Evolutionary conservation across 2,113 vertebrate species (phyloP), one percentile per base, ranked within the genome.

Genomic region (Todiramphus saurophagus): DNA sequence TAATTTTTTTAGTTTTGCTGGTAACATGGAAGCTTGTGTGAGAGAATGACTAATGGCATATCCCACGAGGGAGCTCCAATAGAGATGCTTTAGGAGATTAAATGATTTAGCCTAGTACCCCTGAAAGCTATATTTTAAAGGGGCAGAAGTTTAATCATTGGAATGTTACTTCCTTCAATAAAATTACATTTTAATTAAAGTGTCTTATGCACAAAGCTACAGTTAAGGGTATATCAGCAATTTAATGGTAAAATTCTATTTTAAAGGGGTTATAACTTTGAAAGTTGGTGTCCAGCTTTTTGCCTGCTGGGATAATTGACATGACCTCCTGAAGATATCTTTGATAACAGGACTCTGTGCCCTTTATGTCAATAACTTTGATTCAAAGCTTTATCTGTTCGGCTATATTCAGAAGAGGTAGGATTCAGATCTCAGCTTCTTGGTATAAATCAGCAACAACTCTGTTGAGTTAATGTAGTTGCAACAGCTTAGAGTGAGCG

Each of bases 151-250:
- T 97, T 97, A 97, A 97, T 93, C 84, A 94, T n/a, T 93, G 60
- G 44, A 85, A 93, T 90, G 67, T 53, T 90, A 73, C 73, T 72
- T 70, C 59, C 44, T 95, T 97, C 90, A 93, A 89, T 95, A 93
- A 96, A 97, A 94, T 73, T 83, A 85, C 79, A 87, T 96, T 97
- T 96, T 96, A 95, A 96, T 95, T 96, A 96, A 96, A 76, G 27
- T 69, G 55, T 79, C 82, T 96, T 35, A 77, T 96, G 97, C 70
- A 95, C 72, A 97, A 96, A 95, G 68, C 82, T 90, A 73, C 83
- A 80, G 41, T 87, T 96, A 95, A 87, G 64, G 19, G 50, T 85
- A 46, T 82, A 95, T 75, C 80, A 94, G 66, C 66, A 96, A 91
- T 92, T 97, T 93, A 5, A 67, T 28, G 18, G 72, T 70, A 92